Percentiles rank a stretch among this genome's conserved stretches.
These are phyloP conservation scores for Otus scops DNA, from an alignment of 2,797 vertebrate species.

Conservation along the genomic window DNA sequence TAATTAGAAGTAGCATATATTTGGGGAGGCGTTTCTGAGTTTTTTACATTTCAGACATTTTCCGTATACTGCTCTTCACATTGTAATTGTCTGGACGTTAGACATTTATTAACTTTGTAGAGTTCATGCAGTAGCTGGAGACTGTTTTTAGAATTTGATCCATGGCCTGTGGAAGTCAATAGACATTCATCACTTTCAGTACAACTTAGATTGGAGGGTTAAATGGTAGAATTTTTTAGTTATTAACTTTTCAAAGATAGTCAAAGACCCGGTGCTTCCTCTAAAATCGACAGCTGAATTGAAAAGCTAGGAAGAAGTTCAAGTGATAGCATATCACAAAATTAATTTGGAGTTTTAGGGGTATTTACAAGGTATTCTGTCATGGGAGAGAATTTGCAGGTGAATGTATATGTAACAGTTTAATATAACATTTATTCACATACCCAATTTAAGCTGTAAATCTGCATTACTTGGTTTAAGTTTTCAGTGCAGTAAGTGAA, in stretches of 20 bases:
- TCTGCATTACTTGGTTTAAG: background rate
- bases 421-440: background rate
- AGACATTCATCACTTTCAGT: conserved; percentile 31
- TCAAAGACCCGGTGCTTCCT: background rate
- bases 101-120: conserved; percentile 60
- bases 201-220: background rate
- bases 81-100: conserved; percentile 8
- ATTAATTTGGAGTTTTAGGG: background rate
- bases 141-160: conserved; percentile 50
- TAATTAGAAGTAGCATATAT: background rate
- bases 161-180: conserved; percentile 28
- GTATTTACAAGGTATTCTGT: background rate
- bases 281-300: background rate
- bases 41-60: background rate
- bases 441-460: background rate
- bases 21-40: background rate
- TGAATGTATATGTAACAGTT: background rate
- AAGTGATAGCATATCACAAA: background rate
- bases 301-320: background rate
- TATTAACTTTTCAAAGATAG: conserved; percentile 13
- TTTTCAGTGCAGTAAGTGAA: background rate
- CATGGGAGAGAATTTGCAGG: background rate
- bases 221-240: conserved; percentile 12
- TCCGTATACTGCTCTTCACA: background rate
- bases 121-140: conserved; percentile 13